Percentiles rank a stretch among this genome's conserved stretches.
These are phyloP conservation scores for Alca torda DNA, from an alignment of 2,797 vertebrate species.

Conservation along the genomic window DNA sequence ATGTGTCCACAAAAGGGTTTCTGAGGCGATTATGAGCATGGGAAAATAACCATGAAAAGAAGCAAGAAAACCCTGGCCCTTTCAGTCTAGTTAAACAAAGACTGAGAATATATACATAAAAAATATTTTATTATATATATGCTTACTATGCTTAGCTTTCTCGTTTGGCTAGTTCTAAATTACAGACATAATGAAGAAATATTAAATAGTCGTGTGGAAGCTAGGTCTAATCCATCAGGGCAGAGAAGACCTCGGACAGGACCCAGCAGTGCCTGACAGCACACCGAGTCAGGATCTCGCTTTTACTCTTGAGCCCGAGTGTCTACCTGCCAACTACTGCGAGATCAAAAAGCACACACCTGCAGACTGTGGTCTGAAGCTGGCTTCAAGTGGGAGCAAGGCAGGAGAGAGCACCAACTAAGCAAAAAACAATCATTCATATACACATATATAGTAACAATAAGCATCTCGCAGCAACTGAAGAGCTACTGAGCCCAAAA, in stretches of 20 bases:
- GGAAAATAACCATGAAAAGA: not conserved
- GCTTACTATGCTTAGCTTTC: not conserved
- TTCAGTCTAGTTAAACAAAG: not conserved
- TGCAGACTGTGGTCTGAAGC: not conserved
- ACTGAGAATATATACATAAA: not conserved
- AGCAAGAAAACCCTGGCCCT: not conserved
- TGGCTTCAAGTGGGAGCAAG: not conserved
- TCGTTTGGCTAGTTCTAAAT: not conserved
- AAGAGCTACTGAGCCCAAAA: not conserved
- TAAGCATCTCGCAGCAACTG: not conserved
- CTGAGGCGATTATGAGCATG: not conserved
- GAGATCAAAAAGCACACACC: not conserved
- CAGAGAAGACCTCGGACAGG: not conserved
- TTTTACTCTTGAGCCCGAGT: not conserved
- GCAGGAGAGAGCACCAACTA: not conserved
- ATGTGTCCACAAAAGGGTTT: not conserved
- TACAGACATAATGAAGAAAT: not conserved
- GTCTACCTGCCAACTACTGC: rapidly evolving
- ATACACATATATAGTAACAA: rapidly evolving
- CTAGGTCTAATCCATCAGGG: no score
- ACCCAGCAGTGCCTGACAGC: not conserved
- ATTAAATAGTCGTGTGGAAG: not conserved
- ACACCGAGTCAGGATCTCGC: not conserved
- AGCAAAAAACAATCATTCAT: not conserved
- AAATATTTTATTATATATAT: not conserved